Base-by-base conservation (phyloP, 2,888 invertebrate genomes). In the Diarsia brunnea region DNA sequence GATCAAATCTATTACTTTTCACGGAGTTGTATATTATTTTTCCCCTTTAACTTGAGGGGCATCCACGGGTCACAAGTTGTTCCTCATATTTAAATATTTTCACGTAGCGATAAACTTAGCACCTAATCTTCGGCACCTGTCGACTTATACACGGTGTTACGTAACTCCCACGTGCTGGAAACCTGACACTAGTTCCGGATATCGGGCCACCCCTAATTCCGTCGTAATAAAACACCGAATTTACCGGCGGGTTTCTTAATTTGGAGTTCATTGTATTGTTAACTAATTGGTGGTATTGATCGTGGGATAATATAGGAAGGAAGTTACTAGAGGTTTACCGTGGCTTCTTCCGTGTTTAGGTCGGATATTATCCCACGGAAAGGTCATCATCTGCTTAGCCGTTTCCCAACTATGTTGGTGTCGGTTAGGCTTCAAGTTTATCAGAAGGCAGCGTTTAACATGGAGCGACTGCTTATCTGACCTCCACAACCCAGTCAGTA, bases 181-280 rank as follows among this genome's bases (percentile, higher is more conserved):
- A 88, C 72, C 10, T 16, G 70, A 88, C 68, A 81, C 87, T 73
- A 78, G 78, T 79, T 79, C 79, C 84, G 87, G 84, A 81, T 61
- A 82, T 75, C 82, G 70, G 24, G 45, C 75, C 71, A 49, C 67
- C 86, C 89, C 86, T 86, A 89, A 88, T 89, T 86, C 88, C 84
- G 78, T 82, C 61, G 88, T 88, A 88, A 88, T 84, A 70, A 82
- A 75, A 87, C 76, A 88, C 88, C 84, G 61, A 81, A 84, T 79
- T 71, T 81, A 73, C 55, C 75, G 74, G 51, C 71, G 60, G 88
- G 88, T 87, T 88, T 88, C 88, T 78, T 77, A 73, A 73, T 81
- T 74, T 80, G 74, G 69, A 75, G 76, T 78, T 71, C 73, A 70
- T 65, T 79, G 71, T 76, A 73, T 65, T 69, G 67, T 64, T 58